A percentile compares a stretch with the other conserved stretches of the same genome.
Evolutionary conservation across 2,113 vertebrate genomes (phyloP).

Genomic region (Caranx melampygus): DNA sequence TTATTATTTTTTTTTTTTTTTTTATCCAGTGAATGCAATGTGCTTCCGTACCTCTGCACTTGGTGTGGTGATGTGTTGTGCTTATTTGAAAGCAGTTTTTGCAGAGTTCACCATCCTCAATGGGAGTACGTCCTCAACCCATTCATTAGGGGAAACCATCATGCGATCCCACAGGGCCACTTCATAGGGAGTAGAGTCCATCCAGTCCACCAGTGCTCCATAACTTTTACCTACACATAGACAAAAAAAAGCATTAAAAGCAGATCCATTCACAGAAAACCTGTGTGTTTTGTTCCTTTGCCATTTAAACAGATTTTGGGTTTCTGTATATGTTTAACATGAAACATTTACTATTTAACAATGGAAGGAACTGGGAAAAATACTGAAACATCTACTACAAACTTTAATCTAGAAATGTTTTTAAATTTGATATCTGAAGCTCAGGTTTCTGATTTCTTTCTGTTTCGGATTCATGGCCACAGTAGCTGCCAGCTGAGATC

Average conservation of each 20-base stretch:
- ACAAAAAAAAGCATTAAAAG: conserved; percentile 16
- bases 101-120: conserved; percentile 88
- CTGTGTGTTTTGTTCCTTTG: background rate
- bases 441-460: too few relatives aligned
- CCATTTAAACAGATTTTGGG: too few relatives aligned
- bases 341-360: background rate
- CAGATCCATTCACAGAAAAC: background rate
- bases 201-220: conserved; percentile 92
- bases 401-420: conserved; percentile 13
- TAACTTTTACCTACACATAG: conserved; percentile 89
- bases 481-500: too few relatives aligned
- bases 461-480: too few relatives aligned
- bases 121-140: conserved; percentile 90
- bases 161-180: conserved; percentile 91
- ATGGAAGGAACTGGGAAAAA: background rate
- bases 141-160: conserved; percentile 89
- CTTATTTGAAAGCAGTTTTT: conserved; percentile 87
- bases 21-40: too few relatives aligned
- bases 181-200: conserved; percentile 93
- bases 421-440: background rate
- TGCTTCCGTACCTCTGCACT: background rate
- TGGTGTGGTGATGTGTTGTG: background rate
- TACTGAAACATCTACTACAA: background rate
- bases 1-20: too few relatives aligned
- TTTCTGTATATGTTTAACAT: background rate